These are phyloP conservation scores for Philereme vetulata DNA, from an alignment of 2,888 invertebrate genomes.

Conservation along the genomic window DNA sequence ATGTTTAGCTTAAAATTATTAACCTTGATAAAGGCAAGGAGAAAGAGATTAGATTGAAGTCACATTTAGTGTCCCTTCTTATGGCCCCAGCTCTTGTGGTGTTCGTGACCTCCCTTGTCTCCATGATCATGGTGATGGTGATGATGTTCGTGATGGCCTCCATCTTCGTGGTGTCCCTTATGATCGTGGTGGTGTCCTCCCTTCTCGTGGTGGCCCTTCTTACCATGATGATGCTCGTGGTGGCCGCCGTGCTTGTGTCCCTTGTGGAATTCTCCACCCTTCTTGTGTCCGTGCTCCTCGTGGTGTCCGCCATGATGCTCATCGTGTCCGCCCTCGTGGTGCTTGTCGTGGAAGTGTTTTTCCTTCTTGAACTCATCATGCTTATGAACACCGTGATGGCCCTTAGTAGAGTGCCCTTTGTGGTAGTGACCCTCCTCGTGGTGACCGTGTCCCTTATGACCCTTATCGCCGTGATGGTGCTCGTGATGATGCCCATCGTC, in stretches of 20 bases:
- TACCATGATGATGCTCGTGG: constrained; percentile 91
- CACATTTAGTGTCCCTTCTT: constrained; percentile 79
- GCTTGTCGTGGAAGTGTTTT: constrained; percentile 93
- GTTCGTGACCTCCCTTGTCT: constrained; percentile 92
- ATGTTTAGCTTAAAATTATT: constrained; percentile 57
- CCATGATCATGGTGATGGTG: constrained; percentile 89
- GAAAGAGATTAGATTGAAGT: constrained; percentile 30
- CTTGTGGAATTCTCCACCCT: constrained; percentile 91
- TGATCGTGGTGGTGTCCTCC: constrained; percentile 92
- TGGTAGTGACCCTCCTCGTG: constrained; percentile 88
- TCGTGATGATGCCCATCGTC: constrained; percentile 86
- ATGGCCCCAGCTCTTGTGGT: constrained; percentile 91
- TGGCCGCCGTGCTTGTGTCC: constrained; percentile 91
- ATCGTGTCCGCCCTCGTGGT: constrained; percentile 91
- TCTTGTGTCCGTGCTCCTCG: constrained; percentile 91
- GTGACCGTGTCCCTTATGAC: constrained; percentile 84
- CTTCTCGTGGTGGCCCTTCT: constrained; percentile 92
- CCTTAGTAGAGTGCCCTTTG: constrained; percentile 93
- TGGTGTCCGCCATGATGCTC: constrained; percentile 91
- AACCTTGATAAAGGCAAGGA: constrained; percentile 60
- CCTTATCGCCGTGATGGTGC: constrained; percentile 87
- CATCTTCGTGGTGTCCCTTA: constrained; percentile 90
- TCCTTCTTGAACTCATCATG: constrained; percentile 93
- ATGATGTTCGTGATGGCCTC: constrained; percentile 91
- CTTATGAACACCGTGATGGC: constrained; percentile 93